Conservation (phyloP, 2,113 vertebrate species). For the Camelus dromedarius region DNA sequence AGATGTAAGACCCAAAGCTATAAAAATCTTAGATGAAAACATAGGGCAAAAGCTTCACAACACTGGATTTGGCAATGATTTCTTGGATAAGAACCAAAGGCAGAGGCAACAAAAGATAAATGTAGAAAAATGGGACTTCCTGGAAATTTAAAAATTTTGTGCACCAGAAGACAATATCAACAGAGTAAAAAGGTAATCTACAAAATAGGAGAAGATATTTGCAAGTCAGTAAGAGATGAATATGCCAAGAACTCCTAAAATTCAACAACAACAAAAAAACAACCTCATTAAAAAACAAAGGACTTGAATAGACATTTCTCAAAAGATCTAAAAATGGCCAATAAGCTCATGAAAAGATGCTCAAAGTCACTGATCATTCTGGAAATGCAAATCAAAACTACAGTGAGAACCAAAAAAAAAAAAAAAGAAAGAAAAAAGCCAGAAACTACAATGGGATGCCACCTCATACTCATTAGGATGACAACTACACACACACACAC, state of each 20-base stretch:
- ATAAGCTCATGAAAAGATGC: neutral
- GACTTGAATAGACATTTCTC: neutral
- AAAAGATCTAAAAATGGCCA: neutral
- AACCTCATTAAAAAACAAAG: neutral
- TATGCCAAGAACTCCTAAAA: neutral
- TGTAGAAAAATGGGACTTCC: neutral
- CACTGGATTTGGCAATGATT: neutral
- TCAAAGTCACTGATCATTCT: neutral
- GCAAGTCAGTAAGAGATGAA: neutral
- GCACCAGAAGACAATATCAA: neutral
- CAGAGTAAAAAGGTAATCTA: neutral
- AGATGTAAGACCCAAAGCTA: neutral
- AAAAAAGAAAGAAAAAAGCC: too few relatives aligned
- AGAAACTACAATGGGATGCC: too few relatives aligned
- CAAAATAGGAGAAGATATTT: neutral
- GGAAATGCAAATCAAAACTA: neutral
- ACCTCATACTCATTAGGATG: neutral
- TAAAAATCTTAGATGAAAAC: neutral
- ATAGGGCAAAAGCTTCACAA: neutral
- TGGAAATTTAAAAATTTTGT: neutral
- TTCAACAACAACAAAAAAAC: neutral
- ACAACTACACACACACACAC: neutral
- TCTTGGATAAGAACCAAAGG: neutral
- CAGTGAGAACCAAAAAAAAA: neutral
- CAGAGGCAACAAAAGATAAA: neutral